These are phyloP conservation scores for Poecile montanus DNA, from an alignment of 2,797 vertebrate species.

Conservation along the genomic window DNA sequence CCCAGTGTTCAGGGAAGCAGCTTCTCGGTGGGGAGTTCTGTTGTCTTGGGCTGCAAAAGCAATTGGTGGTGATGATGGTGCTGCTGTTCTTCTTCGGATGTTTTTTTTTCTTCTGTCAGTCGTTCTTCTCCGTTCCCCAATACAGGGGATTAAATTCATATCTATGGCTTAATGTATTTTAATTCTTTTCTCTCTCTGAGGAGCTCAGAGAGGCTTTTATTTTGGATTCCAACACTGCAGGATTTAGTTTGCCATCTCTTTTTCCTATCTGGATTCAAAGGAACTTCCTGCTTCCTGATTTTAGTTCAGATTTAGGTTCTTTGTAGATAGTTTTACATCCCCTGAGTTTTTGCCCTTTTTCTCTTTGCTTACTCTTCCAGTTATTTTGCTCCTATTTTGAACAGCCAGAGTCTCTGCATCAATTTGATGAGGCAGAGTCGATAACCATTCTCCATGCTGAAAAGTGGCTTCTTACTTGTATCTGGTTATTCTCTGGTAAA, in stretches of 20 bases:
- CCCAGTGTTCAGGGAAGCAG: too few species aligned
- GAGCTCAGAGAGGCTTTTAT: too few species aligned
- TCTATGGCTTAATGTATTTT: too few species aligned
- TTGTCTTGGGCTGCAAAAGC: too few species aligned
- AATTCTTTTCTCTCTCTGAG: too few species aligned
- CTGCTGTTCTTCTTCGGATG: too few species aligned
- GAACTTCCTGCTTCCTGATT: background rate
- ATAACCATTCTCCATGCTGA: background rate
- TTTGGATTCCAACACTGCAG: background rate
- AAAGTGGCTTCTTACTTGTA: background rate
- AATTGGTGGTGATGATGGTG: too few species aligned
- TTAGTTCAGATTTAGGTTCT: background rate
- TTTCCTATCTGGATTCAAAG: background rate
- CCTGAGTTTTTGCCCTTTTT: background rate
- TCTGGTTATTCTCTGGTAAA: background rate
- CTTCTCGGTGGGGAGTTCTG: too few species aligned
- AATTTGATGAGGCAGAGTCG: background rate
- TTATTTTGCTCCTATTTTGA: background rate
- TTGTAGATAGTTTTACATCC: background rate
- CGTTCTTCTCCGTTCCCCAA: too few species aligned
- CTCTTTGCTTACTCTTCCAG: background rate
- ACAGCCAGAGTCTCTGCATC: background rate
- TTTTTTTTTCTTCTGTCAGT: too few species aligned
- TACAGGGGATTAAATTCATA: too few species aligned
- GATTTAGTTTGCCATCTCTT: background rate